These are phyloP conservation scores for Candidula unifasciata DNA, from an alignment of 2,888 invertebrate species.

Conservation along the genomic window DNA sequence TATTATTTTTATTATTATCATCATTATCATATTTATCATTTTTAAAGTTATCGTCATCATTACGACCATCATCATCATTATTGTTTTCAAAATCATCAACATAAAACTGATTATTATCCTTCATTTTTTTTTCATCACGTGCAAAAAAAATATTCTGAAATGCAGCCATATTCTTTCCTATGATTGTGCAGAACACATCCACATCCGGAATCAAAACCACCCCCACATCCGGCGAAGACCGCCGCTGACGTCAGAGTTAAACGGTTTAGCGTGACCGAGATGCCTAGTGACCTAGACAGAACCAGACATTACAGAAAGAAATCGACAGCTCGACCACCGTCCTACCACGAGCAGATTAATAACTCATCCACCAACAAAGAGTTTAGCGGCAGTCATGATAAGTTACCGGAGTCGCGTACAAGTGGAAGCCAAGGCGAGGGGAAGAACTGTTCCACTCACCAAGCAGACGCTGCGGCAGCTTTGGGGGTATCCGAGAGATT, in stretches of 20 bases:
- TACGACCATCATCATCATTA: too few species aligned
- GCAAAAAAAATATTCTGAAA: too few species aligned
- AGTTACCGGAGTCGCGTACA: not conserved
- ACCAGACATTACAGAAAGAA: not conserved
- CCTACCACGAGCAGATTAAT: not conserved
- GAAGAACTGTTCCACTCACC: not conserved
- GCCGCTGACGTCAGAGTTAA: not conserved
- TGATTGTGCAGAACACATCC: not conserved
- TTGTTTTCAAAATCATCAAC: too few species aligned
- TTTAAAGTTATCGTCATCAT: too few species aligned
- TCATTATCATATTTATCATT: too few species aligned
- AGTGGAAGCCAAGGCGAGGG: too few species aligned
- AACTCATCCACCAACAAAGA: not conserved
- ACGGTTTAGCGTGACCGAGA: not conserved
- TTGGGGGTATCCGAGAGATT: not conserved
- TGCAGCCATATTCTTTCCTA: not conserved
- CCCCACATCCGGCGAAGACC: not conserved
- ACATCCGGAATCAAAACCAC: not conserved
- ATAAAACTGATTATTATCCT: too few species aligned
- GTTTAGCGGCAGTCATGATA: not conserved
- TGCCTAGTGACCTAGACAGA: constrained; percentile 24
- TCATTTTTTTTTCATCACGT: too few species aligned
- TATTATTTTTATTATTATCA: too few species aligned
- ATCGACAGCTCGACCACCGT: not conserved
- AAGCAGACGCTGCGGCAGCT: not conserved